Conservation (phyloP, 2,888 invertebrate species). For the Hipparchia sbordonii region DNA sequence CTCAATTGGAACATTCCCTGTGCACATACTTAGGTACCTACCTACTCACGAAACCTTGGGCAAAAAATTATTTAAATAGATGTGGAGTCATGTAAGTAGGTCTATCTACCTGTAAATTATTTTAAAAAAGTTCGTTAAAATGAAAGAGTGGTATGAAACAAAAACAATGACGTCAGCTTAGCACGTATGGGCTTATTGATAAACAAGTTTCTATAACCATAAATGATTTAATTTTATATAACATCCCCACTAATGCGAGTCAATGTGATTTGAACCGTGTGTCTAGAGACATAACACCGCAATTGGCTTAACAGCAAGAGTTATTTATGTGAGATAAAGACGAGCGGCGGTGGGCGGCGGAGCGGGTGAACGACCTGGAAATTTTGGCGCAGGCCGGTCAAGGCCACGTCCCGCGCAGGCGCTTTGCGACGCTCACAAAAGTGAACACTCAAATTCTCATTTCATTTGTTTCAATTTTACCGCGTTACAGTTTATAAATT, state of each 20-base stretch:
- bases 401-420: slow-evolving; percentile 72
- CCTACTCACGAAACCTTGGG: no score
- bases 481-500: not conserved
- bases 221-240: slow-evolving; percentile 73
- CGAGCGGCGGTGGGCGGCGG: slow-evolving; percentile 75
- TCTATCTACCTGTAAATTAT: not conserved
- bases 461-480: slow-evolving; percentile 32
- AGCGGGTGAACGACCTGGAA: slow-evolving; percentile 78
- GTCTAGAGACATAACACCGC: slow-evolving; percentile 45
- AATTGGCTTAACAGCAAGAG: slow-evolving; percentile 48
- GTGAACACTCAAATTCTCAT: slow-evolving; percentile 21
- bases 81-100: not conserved
- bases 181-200: slow-evolving; percentile 57
- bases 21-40: no score
- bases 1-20: no score
- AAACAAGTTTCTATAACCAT: slow-evolving; percentile 76
- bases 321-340: slow-evolving; percentile 76
- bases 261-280: slow-evolving; percentile 47
- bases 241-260: slow-evolving; percentile 42
- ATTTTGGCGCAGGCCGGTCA: slow-evolving; percentile 83
- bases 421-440: slow-evolving; percentile 48
- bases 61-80: no score
- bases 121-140: slow-evolving; percentile 11
- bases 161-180: slow-evolving; percentile 33
- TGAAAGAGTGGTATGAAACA: slow-evolving; percentile 20